A percentile compares a stretch with the other conserved stretches of the same genome.
Conservation (phyloP, 2,113 vertebrate species). For the Cranoglanis bouderius region DNA sequence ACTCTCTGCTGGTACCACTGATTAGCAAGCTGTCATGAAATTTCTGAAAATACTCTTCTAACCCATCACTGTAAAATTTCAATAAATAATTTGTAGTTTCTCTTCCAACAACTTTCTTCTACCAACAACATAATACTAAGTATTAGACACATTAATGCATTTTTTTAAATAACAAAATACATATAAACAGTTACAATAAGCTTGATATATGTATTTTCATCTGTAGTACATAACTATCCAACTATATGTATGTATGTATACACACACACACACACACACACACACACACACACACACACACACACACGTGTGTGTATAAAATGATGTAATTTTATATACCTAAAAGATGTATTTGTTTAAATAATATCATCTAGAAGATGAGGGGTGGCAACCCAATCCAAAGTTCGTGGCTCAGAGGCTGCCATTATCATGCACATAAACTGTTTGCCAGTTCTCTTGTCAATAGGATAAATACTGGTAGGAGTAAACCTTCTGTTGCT, state of each 20-base stretch:
- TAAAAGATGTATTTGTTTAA: constrained; percentile 73
- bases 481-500: constrained; percentile 93
- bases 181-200: constrained; percentile 69
- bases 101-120: neutral
- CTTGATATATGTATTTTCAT: constrained; percentile 70
- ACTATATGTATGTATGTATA: constrained; percentile 27
- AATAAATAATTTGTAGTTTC: neutral
- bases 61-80: neutral
- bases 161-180: constrained; percentile 72
- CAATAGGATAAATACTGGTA: constrained; percentile 95
- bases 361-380: constrained; percentile 96
- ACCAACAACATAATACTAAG: neutral
- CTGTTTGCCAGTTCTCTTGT: constrained; percentile 95
- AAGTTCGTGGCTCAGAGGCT: constrained; percentile 92
- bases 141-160: constrained; percentile 46
- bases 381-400: constrained; percentile 97
- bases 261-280: too few species aligned
- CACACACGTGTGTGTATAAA: too few species aligned
- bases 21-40: neutral
- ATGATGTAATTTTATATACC: constrained; percentile 67
- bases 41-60: neutral
- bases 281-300: too few species aligned
- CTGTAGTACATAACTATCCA: constrained; percentile 58
- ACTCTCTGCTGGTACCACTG: neutral
- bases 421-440: constrained; percentile 99